A percentile compares a stretch with the other conserved stretches of the same genome.
Evolutionary conservation across 1,140 invertebrate genomes (phyloP).

Genomic region (Conus betulinus): DNA sequence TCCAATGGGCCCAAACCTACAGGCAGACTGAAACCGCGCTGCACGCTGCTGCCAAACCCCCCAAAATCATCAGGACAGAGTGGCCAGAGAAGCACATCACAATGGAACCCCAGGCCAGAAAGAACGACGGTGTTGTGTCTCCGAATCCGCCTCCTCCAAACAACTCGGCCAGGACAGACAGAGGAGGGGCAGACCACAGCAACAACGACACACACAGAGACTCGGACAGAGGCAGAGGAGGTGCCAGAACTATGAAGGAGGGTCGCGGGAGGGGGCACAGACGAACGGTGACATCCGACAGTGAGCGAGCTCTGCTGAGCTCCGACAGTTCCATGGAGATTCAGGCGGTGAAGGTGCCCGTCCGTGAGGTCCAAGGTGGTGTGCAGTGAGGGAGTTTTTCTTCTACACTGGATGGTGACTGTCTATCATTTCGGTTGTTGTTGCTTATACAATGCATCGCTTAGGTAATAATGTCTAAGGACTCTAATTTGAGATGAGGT

Average conservation of each 20-base stretch:
- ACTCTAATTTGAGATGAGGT: too few species aligned
- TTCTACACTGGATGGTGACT: too few species aligned
- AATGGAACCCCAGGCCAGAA: neutral
- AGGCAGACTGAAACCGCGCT: neutral
- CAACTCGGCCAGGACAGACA: neutral
- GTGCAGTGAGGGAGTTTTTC: too few species aligned
- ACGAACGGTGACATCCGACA: constrained; percentile 33
- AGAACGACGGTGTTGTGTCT: neutral
- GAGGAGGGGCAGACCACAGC: neutral
- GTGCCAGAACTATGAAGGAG: constrained; percentile 2
- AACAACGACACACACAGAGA: neutral
- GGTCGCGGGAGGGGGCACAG: constrained; percentile 18
- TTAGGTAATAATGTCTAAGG: too few species aligned
- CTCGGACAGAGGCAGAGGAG: neutral
- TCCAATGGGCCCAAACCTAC: neutral
- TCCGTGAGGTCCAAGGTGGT: neutral
- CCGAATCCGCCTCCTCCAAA: neutral
- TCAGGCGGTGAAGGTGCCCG: neutral
- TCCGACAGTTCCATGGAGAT: constrained; percentile 32
- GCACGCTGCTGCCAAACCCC: neutral
- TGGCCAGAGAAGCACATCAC: neutral
- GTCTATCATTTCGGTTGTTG: too few species aligned
- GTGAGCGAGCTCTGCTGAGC: constrained; percentile 28
- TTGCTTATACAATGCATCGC: too few species aligned
- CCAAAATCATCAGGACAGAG: neutral